Percentiles rank a stretch among this genome's conserved stretches.
Evolutionary conservation across 2,113 vertebrate species (phyloP).

Genomic region (Limanda limanda): DNA sequence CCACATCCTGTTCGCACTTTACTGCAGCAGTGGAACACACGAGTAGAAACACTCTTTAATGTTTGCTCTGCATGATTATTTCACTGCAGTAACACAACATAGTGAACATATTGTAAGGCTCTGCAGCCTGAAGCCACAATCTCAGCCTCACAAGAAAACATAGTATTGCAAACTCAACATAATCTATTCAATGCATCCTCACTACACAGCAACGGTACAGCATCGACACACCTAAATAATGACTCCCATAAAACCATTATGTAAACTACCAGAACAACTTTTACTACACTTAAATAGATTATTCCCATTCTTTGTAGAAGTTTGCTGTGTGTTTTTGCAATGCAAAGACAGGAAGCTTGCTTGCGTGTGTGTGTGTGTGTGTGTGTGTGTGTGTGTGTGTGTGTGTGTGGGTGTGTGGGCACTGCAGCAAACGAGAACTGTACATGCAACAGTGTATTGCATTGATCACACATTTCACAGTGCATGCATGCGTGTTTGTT

Average conservation of each 20-base stretch:
- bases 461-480: background rate
- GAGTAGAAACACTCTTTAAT: slow-evolving; percentile 12
- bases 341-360: slow-evolving; percentile 34
- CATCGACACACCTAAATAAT: background rate
- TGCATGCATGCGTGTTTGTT: background rate
- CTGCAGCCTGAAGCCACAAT: background rate
- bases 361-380: no score
- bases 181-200: background rate
- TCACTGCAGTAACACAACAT: slow-evolving; percentile 17
- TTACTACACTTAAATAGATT: background rate
- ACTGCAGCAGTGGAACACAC: slow-evolving; percentile 29
- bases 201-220: background rate
- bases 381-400: background rate
- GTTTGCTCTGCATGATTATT: slow-evolving; percentile 21
- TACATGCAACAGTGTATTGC: slow-evolving; percentile 5
- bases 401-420: background rate
- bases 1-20: slow-evolving; percentile 70
- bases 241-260: background rate
- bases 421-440: slow-evolving; percentile 4
- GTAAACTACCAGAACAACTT: slow-evolving; percentile 1
- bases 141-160: background rate
- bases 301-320: slow-evolving; percentile 9
- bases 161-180: background rate
- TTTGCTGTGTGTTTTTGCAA: slow-evolving; percentile 14
- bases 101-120: slow-evolving; percentile 11